Evolutionary conservation across 2,888 invertebrate genomes (phyloP), one percentile per base, ranked within the genome.

Genomic region (Calameuta pallipes): DNA sequence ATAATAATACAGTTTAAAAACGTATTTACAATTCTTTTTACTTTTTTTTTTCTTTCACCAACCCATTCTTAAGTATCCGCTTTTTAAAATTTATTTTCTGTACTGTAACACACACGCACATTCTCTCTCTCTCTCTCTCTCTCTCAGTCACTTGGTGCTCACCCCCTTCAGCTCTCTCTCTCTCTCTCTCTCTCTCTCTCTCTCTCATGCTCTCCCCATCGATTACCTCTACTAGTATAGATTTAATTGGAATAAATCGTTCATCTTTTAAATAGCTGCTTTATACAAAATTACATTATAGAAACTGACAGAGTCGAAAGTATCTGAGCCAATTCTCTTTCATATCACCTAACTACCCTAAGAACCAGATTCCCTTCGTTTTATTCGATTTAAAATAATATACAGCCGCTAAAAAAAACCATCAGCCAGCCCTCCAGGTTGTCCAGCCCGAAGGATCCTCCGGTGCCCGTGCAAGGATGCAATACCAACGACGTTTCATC

Each of bases 271-370:
- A 89, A 90, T 89, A 88, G 86, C 85, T 87, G 83, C 86, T 90
- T 86, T 91, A 89, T 91, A 91, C 91, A 91, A 91, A 91, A 91
- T 91, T 90, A 90, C 91, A 90, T 89, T 90, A 90, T 88, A 89
- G 56, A 56, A 91, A 89, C 86, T 86, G 86, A 86, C 89, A 88
- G 87, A 89, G 86, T 84, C 56, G 6, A 83, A 85, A 88, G 88
- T 84, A 88, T 89, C 88, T 87, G 90, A 87, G 86, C 86, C 85
- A 82, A 82, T 85, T 73, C 35, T 79, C 23, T 56, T 56, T 56
- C 79, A 84, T 83, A 80, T 86, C 87, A 89, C 83, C 86, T 89
- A 90, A 87, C 83, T 88, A 90, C 90, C 90, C 89, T 84, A 88
- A 89, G 89, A 78, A 75, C 56, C 56, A 56, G 56, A 56, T 56